phyloP scores from a whole-genome alignment of 2,888 invertebrate genomes.

The Ephialtes manifestator region DNA sequence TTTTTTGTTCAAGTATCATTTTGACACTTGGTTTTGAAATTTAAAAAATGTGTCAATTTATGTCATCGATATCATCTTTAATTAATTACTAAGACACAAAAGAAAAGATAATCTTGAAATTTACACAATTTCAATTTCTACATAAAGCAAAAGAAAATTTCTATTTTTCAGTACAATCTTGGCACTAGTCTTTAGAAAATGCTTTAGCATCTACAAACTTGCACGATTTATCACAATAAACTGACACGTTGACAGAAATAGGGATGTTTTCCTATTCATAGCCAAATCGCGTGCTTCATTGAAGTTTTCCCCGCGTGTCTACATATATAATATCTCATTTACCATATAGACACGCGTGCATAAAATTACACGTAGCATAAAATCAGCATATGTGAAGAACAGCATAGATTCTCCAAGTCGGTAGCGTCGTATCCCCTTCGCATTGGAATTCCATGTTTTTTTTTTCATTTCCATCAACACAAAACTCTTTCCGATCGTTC shows the following conservation, averaged over 20 bases:
- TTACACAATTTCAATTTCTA: neutral
- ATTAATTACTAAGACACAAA: no score
- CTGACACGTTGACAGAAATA: slow-evolving; percentile 37
- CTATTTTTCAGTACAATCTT: neutral
- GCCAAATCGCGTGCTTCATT: slow-evolving; percentile 66
- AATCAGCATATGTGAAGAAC: slow-evolving; percentile 26
- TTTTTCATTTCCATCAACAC: neutral
- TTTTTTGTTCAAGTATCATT: no score
- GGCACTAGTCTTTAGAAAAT: slow-evolving; percentile 12
- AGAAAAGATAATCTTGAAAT: neutral
- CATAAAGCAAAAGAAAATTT: neutral
- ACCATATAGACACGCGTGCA: slow-evolving; percentile 63
- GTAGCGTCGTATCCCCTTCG: slow-evolving; percentile 13
- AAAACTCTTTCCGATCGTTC: slow-evolving; percentile 21
- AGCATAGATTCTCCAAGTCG: neutral
- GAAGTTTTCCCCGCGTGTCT: slow-evolving; percentile 22
- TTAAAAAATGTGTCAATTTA: no score
- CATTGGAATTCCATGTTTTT: slow-evolving; percentile 46
- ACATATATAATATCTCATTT: slow-evolving; percentile 46
- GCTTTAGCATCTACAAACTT: no score
- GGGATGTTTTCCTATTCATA: slow-evolving; percentile 51
- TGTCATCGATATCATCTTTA: no score
- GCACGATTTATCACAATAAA: slow-evolving; percentile 67
- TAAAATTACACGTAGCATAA: slow-evolving; percentile 41
- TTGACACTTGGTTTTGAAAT: no score